A percentile compares a stretch with the other conserved stretches of the same genome.
These are phyloP conservation scores for Pseudomyrmex concolor DNA, from an alignment of 1,140 invertebrate species.

Conservation along the genomic window DNA sequence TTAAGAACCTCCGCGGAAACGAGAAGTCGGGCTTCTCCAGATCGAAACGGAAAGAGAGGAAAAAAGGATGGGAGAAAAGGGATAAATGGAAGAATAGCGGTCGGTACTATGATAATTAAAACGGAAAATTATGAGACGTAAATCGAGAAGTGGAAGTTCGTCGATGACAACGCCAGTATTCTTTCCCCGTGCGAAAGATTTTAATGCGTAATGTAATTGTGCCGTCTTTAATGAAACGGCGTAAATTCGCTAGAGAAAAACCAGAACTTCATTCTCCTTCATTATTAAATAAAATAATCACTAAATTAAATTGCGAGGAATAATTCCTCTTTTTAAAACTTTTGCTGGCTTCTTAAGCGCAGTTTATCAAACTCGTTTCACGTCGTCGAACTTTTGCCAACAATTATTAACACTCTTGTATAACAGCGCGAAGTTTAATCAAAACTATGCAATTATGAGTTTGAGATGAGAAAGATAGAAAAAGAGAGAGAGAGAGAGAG, in stretches of 20 bases:
- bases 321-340: conserved; percentile 39
- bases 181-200: conserved; percentile 15
- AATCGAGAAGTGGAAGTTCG: conserved; percentile 47
- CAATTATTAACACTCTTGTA: conserved; percentile 40
- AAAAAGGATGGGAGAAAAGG: conserved; percentile 3
- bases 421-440: conserved; percentile 19
- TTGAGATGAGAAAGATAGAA: neutral
- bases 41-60: conserved; percentile 51
- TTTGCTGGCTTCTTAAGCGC: conserved; percentile 37
- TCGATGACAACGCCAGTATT: conserved; percentile 17
- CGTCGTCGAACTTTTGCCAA: conserved; percentile 39
- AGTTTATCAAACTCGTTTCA: conserved; percentile 55
- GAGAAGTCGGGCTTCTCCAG: conserved; percentile 37
- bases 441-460: conserved; percentile 27
- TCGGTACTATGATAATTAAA: conserved; percentile 60
- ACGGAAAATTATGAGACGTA: conserved; percentile 52
- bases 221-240: conserved; percentile 35
- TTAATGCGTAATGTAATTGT: conserved; percentile 52
- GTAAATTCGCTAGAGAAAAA: neutral
- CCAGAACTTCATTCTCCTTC: neutral
- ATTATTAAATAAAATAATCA: conserved; percentile 49
- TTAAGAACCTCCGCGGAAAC: conserved; percentile 59
- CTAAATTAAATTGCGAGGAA: conserved; percentile 35
- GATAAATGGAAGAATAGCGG: conserved; percentile 54
- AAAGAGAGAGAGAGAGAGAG: too few species aligned